Evolutionary conservation across 2,797 vertebrate species (phyloP), one percentile per base, ranked within the genome.

Genomic region (Lutjanus argentimaculatus): DNA sequence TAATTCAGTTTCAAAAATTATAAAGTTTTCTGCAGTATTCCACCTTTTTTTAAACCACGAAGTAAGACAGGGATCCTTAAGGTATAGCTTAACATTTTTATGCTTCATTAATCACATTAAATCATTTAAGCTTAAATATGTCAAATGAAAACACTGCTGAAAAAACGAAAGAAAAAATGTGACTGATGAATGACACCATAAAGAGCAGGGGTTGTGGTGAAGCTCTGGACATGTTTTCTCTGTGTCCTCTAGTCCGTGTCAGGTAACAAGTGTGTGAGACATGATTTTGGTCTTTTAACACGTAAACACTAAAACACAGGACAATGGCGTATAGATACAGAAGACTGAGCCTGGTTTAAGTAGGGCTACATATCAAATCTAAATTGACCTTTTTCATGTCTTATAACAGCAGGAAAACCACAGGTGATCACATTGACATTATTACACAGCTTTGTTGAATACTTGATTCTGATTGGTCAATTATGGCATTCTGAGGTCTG

Each of bases 261-360:
- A 72, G 57, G 49, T 82, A 68, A 80, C 89, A 82, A 46, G 55
- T 22, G 9, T 40, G 72, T 83, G 85, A 69, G 66, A 91, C 67
- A 12, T 14, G 62, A 87, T 82, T 76, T 77, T 58, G 61, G 45
- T 68, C 62, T 84, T 86, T 86, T 82, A 65, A 71, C 87, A 81
- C 62, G 73, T 56, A 75, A 83, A 90, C 70, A 57, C 71, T 61
- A 79, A 76, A 87, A 53, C 14, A 19, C 8, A 10, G 62, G 77
- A 78, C 75, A 79, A 75, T 19, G 45, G 19, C 17, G 72, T 45
- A 59, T 11, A 78, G 46, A 75, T 13, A 40, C 4, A 74, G n/a
- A 81, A 14, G 51, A 45, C 58, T 8, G 11, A 7, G 9, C 8
- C 46, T 40, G 8, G 7, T 55, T 12, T 19, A 11, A 56, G 14